Conservation (phyloP, 2,113 vertebrate species). For the Corythaixoides concolor region DNA sequence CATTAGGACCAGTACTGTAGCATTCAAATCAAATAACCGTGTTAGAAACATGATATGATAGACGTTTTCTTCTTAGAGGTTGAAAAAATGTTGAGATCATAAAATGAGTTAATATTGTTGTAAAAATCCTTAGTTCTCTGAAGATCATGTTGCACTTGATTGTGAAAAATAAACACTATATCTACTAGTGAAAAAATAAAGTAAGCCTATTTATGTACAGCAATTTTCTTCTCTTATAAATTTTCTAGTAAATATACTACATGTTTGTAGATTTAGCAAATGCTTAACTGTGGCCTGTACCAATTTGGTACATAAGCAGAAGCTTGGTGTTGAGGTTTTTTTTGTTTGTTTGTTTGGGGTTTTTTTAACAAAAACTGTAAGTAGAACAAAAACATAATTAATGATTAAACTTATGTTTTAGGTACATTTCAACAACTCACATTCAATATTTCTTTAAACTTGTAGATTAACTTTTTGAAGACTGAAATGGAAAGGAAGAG, state of each 20-base stretch:
- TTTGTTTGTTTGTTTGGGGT: background rate
- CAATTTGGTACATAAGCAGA: background rate
- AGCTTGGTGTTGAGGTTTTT: background rate
- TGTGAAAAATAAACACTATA: background rate
- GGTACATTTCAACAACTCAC: background rate
- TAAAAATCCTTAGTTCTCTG: background rate
- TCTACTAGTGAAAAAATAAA: background rate
- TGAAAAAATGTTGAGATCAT: background rate
- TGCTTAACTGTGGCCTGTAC: background rate
- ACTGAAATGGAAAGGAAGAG: conserved; percentile 97
- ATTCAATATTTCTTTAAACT: background rate
- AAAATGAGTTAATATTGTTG: background rate
- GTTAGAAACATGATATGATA: background rate
- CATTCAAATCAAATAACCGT: background rate
- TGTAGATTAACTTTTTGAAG: conserved; percentile 95
- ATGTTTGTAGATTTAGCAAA: background rate
- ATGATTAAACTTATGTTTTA: background rate
- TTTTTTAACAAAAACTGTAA: background rate
- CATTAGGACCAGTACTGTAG: background rate
- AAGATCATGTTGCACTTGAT: background rate
- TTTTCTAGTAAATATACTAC: background rate
- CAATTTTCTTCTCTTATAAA: background rate
- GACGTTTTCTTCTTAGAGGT: background rate
- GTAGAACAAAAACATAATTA: background rate
- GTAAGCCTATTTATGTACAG: background rate